Base-by-base conservation (phyloP, 2,113 vertebrate genomes). In the Alosa alosa region DNA sequence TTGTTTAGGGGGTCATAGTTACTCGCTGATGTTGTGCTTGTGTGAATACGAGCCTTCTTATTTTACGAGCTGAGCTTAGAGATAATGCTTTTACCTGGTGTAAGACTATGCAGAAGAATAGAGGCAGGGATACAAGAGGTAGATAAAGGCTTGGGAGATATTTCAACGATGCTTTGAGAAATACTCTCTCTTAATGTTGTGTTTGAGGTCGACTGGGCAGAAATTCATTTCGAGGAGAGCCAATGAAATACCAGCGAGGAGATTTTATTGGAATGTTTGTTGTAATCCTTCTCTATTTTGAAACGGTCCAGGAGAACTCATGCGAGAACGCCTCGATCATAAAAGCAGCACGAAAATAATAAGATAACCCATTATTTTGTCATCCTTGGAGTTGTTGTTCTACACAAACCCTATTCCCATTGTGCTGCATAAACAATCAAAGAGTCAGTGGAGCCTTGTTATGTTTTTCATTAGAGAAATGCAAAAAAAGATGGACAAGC, bases 201-300 rank as follows among this genome's bases (percentile, higher is more conserved):
- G 87, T 93, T 92, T 91, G 89, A 93, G 93, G 90, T 89, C 93
- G 90, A 90, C 91, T 91, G 89, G 91, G 89, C 90, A 90, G 91
- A 91, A 89, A 93, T 93, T 94, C 91, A 92, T 93, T 93, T 92
- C 87, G 87, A 87, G 89, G 86, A 84, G 93, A 86, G 72, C 93
- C 94, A 94, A 93, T 91, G 89, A 95, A 94, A 92, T 92, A 92
- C 90, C 88, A 85, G 88, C 89, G 87, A 89, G 86, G 90, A 91
- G 91, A 94, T 93, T 94, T 92, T 93, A 92, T 93, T 93, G 92
- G 89, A 90, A 93, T 91, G 90, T 91, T 93, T 92, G 91, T 90
- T 93, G 92, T 94, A 94, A 94, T 94, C 93, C 93, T 90, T 91
- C 92, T 89, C 91, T 91, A 89, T 91, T 94, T 94, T 91, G 89